Base-by-base conservation (phyloP, 2,797 vertebrate genomes). In the Cynopterus sphinx region DNA sequence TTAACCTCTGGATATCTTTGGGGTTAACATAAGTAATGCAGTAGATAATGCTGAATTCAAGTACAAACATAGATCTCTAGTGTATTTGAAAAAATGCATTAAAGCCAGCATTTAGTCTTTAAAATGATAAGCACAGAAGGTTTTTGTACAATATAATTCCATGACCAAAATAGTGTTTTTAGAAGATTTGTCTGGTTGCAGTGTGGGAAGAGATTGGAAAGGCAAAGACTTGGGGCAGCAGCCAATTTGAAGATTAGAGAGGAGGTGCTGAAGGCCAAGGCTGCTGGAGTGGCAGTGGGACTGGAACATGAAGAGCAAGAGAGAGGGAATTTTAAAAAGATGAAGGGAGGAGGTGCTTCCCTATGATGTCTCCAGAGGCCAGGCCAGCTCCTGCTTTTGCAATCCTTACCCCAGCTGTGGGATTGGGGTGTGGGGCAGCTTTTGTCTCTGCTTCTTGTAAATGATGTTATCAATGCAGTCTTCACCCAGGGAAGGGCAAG, bases 71-170 rank as follows among this genome's bases (percentile, higher is more conserved):
- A 94, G 9, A 79, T 61, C 55, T 73, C 74, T 61, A 77, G 70
- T 22, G 17, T 84, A 41, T 70, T 83, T 90, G 55, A 81, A 75
- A 81, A 53, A 84, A 13, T 16, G 5, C 5, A 55, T 5, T 55
- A 81, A 74, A 95, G 46, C 9, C 53, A 92, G 88, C 90, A 19
- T 79, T 70, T 74, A 24, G 36, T 87, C 81, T 92, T 91, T 82
- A 81, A 59, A 88, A 81, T 55, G 70, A 74, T 67, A 86, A 93
- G 68, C 84, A 90, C 71, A 61, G 49, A 84, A 87, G 28, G 31
- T 67, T 95, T 96, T 85, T 57, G 81, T 84, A 73, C 21, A 87
- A 63, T 79, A 59, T 79, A 91, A 53, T 61, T 53, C 28, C 67
- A 71, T 13, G 77, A 74, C 33, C 49, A 71, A 94, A 83, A 78